Evolutionary conservation across 2,888 invertebrate species (phyloP).

Genomic region (Idaea straminata): DNA sequence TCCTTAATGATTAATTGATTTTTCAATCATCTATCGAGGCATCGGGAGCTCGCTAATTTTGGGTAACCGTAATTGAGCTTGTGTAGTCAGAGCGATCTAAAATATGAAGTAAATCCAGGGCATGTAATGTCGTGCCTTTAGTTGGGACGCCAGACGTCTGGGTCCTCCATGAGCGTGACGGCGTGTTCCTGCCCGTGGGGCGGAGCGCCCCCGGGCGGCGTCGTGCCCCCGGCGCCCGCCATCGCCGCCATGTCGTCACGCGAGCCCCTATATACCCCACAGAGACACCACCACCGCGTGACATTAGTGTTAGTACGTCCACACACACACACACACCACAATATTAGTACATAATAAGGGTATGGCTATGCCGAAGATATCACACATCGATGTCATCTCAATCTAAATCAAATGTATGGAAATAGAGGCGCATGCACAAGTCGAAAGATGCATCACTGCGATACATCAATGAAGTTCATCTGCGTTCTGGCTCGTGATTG

Average conservation of each 20-base stretch:
- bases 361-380: too few relatives aligned
- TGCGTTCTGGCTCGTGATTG: too few relatives aligned
- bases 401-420: too few relatives aligned
- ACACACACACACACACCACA: constrained; percentile 26
- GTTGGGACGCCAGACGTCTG: constrained; percentile 96
- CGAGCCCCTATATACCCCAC: constrained; percentile 84
- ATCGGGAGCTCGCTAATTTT: too few relatives aligned
- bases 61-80: too few relatives aligned
- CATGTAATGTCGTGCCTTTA: constrained; percentile 77
- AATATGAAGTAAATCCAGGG: constrained; percentile 16
- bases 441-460: too few relatives aligned
- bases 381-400: too few relatives aligned
- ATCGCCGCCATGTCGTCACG: constrained; percentile 92
- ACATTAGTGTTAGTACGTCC: constrained; percentile 21
- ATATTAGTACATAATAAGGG: constrained; percentile 3
- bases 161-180: constrained; percentile 94
- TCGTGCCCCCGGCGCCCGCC: constrained; percentile 83
- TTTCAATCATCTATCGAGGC: too few relatives aligned
- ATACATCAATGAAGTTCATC: too few relatives aligned
- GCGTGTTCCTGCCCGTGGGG: constrained; percentile 80
- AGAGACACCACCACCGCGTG: neutral
- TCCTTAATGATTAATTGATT: too few relatives aligned
- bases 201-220: constrained; percentile 81
- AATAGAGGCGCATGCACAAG: too few relatives aligned
- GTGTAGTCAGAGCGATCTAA: constrained; percentile 1